Evolutionary conservation across 2,888 invertebrate species (phyloP), one percentile per base, ranked within the genome.

Genomic region (Sesia bembeciformis): DNA sequence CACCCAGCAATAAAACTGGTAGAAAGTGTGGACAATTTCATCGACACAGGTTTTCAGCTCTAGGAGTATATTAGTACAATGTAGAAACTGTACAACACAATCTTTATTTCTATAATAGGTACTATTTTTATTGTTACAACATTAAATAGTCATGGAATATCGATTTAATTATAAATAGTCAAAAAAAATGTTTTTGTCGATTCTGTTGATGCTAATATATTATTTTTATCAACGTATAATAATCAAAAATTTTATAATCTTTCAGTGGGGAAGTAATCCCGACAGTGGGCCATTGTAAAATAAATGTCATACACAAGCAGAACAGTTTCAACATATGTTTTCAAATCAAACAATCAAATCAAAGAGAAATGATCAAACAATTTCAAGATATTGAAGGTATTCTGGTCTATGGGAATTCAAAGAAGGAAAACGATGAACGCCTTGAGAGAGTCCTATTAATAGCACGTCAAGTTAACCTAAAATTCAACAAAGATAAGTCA

Each of bases 351-450:
- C 23, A 23, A 23, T 23, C 23, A 23, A 23, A 23, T 23, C 23
- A 23, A 23, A 23, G 23, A 23, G 23, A 23, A 23, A 6, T 43
- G 38, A 39, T n/a, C 8, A 7, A 39, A 53, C 5, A 59, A 64
- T 62, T 68, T 63, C 42, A 23, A 23, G 23, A 23, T 23, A 58
- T 61, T 54, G 62, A 65, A 40, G 62, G 62, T 51, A 51, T 65
- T 3, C 49, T 62, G 4, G 55, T 62, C 4, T 60, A 57, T 53
- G 64, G 59, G 8, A 46, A 7, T 23, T 56, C 58, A 4, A 40
- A 51, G 42, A 49, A 55, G 38, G 58, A 60, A 51, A 59, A 60
- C 46, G 51, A 60, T 54, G 40, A 42, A 8, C 23, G 3, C 38
- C 53, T 3, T 49, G 5, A 60, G 39, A 55, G 54, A 53, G 60